Evolutionary conservation across 1,140 invertebrate species (phyloP), one percentile per base, ranked within the genome.

Genomic region (Leptinotarsa undecemlineata): DNA sequence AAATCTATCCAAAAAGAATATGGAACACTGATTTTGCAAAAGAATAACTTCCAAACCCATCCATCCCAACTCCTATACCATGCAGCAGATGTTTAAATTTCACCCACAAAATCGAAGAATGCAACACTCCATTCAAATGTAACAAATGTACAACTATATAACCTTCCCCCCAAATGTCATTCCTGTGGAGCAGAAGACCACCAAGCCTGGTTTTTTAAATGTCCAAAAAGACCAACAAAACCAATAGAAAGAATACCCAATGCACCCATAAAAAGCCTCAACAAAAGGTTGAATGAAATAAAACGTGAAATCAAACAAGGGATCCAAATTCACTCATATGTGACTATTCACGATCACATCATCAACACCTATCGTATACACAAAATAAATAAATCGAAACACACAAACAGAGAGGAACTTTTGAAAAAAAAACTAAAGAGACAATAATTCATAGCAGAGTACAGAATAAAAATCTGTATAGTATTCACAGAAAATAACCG

Each of bases 281-380:
- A 75, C 23, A 75, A 75, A 71, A 75, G 23, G 33, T 60, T 69
- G 13, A n/a, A 48, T 3, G 74, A 75, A 61, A 75, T 75, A 13
- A 48, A 47, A 8, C 23, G 33, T 23, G 23, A 3, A 23, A 23
- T 23, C 23, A 23, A 23, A 23, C 21, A 23, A 23, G 23, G 23
- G 23, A 51, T 0, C 3, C 23, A 64, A 11, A 72, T 75, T 20
- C 69, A 75, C 42, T 6, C 48, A 48, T 13, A 42, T 26, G 21
- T 23, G 21, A 23, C 21, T 23, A 23, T 23, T 23, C 21, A 23
- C 0, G 21, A 23, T 23, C 21, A 23, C 21, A 23, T 23, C 3
- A 23, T 23, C 21, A 23, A 23, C 21, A 23, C 21, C 23, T 67
- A 57, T n/a, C n/a, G n/a, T 62, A 74, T 74, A 11, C n/a, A 26